A percentile compares a stretch with the other conserved stretches of the same genome.
Conservation (phyloP, 2,888 invertebrate genomes). For the Chalcosyrphus nemorum region DNA sequence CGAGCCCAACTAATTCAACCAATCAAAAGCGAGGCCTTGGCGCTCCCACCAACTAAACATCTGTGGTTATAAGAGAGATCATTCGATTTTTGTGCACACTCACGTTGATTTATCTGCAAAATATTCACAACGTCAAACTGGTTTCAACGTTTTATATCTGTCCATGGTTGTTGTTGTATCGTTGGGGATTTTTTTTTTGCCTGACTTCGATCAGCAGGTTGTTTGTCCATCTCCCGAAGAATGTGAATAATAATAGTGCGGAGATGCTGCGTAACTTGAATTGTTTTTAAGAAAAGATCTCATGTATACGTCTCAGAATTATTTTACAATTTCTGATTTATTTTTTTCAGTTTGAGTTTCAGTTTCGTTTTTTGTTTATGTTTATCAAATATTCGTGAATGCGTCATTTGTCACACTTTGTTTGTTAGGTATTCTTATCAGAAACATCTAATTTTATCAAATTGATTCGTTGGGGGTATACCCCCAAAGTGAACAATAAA, state of each 20-base stretch:
- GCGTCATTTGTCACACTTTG: background rate
- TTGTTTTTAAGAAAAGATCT: background rate
- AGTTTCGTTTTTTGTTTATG: background rate
- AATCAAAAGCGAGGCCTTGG: conserved; percentile 56
- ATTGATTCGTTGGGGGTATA: conserved; percentile 35
- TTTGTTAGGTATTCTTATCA: conserved; percentile 6
- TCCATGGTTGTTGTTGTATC: background rate
- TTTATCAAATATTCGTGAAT: background rate
- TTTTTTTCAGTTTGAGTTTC: no score
- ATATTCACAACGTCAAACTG: background rate
- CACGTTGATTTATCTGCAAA: background rate
- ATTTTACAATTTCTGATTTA: no score
- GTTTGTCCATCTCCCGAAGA: conserved; percentile 19
- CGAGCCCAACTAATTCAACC: conserved; percentile 61
- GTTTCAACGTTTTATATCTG: background rate
- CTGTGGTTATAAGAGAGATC: conserved; percentile 9
- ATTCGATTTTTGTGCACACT: background rate
- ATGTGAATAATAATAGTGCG: background rate
- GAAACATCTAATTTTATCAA: conserved; percentile 7
- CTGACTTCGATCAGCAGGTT: conserved; percentile 13
- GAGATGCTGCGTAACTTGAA: background rate
- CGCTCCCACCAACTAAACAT: conserved; percentile 31
- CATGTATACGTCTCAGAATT: background rate
- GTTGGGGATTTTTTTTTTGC: background rate
- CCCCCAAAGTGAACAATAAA: background rate